Conservation (phyloP, 2,797 vertebrate genomes). For the Botia almorhae region DNA sequence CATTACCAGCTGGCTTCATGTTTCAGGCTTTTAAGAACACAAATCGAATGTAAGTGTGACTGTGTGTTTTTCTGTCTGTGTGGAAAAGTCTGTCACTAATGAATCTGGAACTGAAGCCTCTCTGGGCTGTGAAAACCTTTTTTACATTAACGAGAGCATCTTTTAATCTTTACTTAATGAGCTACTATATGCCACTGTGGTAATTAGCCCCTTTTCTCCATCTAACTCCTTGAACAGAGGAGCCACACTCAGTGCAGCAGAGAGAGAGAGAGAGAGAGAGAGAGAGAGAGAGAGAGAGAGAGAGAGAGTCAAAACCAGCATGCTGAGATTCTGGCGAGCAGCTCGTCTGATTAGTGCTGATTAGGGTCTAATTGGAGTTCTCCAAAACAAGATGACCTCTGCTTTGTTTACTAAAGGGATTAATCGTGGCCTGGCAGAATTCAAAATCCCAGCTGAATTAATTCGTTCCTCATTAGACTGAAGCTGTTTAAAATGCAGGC, state of each 20-base stretch:
- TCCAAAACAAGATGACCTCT: conserved; percentile 84
- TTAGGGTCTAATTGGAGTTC: conserved; percentile 83
- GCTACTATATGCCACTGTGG: conserved; percentile 38
- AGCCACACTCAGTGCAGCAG: conserved; percentile 66
- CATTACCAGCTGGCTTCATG: conserved; percentile 5
- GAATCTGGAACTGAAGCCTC: conserved; percentile 33
- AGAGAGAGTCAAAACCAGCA: conserved; percentile 56
- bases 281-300: conserved; percentile 68
- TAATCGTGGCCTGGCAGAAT: conserved; percentile 78
- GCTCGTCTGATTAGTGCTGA: conserved; percentile 81
- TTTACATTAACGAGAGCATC: conserved; percentile 24
- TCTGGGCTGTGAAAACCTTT: conserved; percentile 47
- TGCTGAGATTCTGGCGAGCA: conserved; percentile 75
- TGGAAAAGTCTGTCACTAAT: conserved; percentile 28
- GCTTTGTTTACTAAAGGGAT: conserved; percentile 85
- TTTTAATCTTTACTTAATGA: conserved; percentile 52
- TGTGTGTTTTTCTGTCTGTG: background rate
- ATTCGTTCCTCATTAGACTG: conserved; percentile 73
- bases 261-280: conserved; percentile 51
- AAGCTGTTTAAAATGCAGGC: conserved; percentile 53
- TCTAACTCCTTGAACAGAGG: conserved; percentile 69
- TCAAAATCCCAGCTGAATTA: conserved; percentile 76
- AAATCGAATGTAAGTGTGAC: background rate
- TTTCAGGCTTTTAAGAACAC: background rate
- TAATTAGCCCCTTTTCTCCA: conserved; percentile 54